These are phyloP conservation scores for fruit fly (Drosophila melanogaster) DNA, from an alignment of 1,140 invertebrate species.

Conservation along the genomic window Release_6_plus_ISO1_MT NC_004354.4:10929501-10930000, in stretches of 20 bases:
- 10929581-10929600: conserved; percentile 91
- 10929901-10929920: conserved; percentile 1
- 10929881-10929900: background rate
- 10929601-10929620: conserved; percentile 92
- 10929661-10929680: conserved; percentile 29
- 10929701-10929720: background rate
- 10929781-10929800: background rate
- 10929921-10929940: conserved; percentile 19
- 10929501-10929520: conserved; percentile 90
- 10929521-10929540: conserved; percentile 90
- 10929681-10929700: conserved; percentile 23
- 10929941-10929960: conserved; percentile 9
- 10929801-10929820: background rate
- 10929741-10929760: conserved; percentile 8
- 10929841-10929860: no score
- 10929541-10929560: conserved; percentile 88
- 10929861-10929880: background rate
- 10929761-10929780: background rate
- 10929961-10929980: background rate
- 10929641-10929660: background rate
- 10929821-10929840: background rate
- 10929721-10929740: background rate
- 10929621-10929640: conserved; percentile 68
- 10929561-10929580: conserved; percentile 90
- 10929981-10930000: background rate